phyloP scores from a whole-genome alignment of 1,140 invertebrate species.

The Platyscapa corneri region DNA sequence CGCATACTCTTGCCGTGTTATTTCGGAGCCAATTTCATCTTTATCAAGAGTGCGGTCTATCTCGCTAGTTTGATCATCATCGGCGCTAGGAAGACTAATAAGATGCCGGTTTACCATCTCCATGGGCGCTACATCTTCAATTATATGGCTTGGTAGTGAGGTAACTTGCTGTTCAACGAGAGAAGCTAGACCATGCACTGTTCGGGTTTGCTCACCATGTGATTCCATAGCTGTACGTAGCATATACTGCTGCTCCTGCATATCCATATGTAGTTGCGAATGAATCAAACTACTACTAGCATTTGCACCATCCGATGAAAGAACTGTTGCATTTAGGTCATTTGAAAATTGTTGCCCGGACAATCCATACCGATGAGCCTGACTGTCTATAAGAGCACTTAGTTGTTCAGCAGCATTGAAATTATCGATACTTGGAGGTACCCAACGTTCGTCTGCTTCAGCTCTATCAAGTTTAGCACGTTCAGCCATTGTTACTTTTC shows the following conservation, averaged over 20 bases:
- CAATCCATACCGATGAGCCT: slow-evolving; percentile 67
- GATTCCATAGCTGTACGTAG: slow-evolving; percentile 60
- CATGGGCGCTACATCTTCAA: slow-evolving; percentile 67
- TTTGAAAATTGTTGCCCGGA: slow-evolving; percentile 64
- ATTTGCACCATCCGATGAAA: slow-evolving; percentile 62
- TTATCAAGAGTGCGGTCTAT: slow-evolving; percentile 67
- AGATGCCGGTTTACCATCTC: slow-evolving; percentile 70
- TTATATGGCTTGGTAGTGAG: slow-evolving; percentile 57
- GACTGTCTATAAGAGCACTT: slow-evolving; percentile 70
- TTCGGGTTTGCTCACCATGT: slow-evolving; percentile 55
- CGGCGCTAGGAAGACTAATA: slow-evolving; percentile 63
- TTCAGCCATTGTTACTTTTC: slow-evolving; percentile 69
- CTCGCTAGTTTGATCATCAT: slow-evolving; percentile 67
- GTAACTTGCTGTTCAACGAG: slow-evolving; percentile 65
- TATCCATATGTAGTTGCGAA: slow-evolving; percentile 64
- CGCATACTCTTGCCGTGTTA: slow-evolving; percentile 74
- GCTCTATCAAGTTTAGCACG: slow-evolving; percentile 73
- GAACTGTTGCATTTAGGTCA: slow-evolving; percentile 62
- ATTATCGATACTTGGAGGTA: slow-evolving; percentile 76
- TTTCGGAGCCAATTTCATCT: slow-evolving; percentile 63
- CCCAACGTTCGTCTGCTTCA: slow-evolving; percentile 79
- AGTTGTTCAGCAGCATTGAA: slow-evolving; percentile 70
- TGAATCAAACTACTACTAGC: slow-evolving; percentile 58
- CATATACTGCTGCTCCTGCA: slow-evolving; percentile 64
- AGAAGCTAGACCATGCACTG: slow-evolving; percentile 56